Base-by-base conservation (phyloP, 23 tunicate genomes). In the Phallusia fumigata region DNA sequence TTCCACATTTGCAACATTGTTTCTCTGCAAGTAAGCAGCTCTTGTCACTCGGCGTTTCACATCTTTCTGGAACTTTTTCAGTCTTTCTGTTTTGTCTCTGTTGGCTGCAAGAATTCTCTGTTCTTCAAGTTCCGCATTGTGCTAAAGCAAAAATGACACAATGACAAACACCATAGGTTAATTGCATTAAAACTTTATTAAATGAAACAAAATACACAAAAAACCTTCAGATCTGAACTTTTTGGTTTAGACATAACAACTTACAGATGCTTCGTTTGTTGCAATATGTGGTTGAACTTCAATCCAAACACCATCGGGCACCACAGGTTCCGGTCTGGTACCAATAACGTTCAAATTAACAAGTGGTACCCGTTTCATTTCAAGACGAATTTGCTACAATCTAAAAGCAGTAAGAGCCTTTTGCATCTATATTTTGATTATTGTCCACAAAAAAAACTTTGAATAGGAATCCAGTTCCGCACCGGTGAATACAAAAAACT, bases 231-330 rank as follows among this genome's bases (percentile, higher is more conserved):
- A 51, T 24, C 13, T 6, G 28, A 22, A 58, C 69, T 18, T n/a
- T n/a, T n/a, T 21, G 26, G 28, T 58, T 21, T 6, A 58, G 16
- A 13, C 26, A 24, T 8, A 6, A 58, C 3, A 24, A 58, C 85
- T 47, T 74, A 92, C 97, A 87, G 79, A 88, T 50, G 97, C 97
- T 64, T 75, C 81, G 75, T 90, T 83, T 44, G 35, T 50, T 19
- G 58, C 81, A 40, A 79, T 15, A 53, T 80, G 47, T 74, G 91
- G 82, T 84, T 86, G 84, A 13, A 92, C 80, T 84, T 92, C 92
- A 76, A 92, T 84, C 97, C 97, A 92, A 49, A 92, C 97, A 44
- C 97, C 91, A 87, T 92, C 97, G 18, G 84, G 82, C 0, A 92
- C 86, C 28, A 92, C 74, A n/a, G 88, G 81, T 69, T 84, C 97